A percentile compares a stretch with the other conserved stretches of the same genome.
Evolutionary conservation across 1,140 invertebrate genomes (phyloP).

Genomic region (Lerema accius): DNA sequence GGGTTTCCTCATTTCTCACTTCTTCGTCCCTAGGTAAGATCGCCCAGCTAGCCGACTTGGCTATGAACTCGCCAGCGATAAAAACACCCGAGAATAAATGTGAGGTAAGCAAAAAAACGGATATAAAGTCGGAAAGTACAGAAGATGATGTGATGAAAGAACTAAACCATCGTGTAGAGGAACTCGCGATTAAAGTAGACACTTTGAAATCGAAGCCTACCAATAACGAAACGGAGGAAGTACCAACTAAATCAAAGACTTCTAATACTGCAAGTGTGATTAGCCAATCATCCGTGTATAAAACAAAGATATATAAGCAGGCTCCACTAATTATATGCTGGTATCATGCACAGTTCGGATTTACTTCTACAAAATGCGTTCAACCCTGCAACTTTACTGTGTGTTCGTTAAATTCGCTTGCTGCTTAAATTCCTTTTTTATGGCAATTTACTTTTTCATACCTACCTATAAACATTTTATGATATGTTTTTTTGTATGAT

Average conservation of each 20-base stretch:
- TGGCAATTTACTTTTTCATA: no score
- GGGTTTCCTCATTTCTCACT: slow-evolving; percentile 2
- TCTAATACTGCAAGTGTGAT: not conserved
- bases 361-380: not conserved
- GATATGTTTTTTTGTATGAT: no score
- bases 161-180: not conserved
- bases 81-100: not conserved
- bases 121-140: not conserved
- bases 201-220: not conserved
- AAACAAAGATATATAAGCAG: not conserved
- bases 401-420: not conserved
- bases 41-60: slow-evolving; percentile 6
- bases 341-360: slow-evolving; percentile 8
- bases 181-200: not conserved
- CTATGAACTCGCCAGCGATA: slow-evolving; percentile 6
- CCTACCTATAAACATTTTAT: no score
- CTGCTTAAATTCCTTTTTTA: no score
- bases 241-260: not conserved
- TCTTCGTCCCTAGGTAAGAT: slow-evolving; percentile 5
- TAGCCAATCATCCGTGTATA: not conserved
- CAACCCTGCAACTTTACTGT: slow-evolving; percentile 8
- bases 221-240: not conserved
- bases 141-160: not conserved
- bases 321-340: not conserved
- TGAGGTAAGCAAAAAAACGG: not conserved